A percentile compares a stretch with the other conserved stretches of the same genome.
phyloP scores from a whole-genome alignment of 2,113 vertebrate species.

The Eupsittula cactorum region DNA sequence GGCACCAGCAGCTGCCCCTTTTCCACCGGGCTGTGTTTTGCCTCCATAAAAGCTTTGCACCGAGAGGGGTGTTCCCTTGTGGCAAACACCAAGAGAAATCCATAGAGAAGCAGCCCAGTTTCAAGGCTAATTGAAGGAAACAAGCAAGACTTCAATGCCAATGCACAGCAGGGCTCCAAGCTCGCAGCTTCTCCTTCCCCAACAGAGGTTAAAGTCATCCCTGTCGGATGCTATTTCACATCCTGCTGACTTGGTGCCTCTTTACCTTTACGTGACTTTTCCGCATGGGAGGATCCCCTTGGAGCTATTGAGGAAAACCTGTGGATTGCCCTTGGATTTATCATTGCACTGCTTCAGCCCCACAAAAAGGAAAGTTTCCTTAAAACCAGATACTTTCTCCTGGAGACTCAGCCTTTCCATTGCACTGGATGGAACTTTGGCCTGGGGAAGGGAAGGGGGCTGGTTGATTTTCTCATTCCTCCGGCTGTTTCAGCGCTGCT shows the following conservation, averaged over 20 bases:
- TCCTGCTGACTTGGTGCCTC: background rate
- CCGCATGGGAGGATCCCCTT: background rate
- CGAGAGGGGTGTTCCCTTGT: rapidly evolving
- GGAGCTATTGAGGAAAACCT: background rate
- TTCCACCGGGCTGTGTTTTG: background rate
- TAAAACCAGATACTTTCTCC: background rate
- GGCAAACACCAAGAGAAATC: background rate
- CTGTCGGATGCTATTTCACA: background rate
- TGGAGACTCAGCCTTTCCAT: background rate
- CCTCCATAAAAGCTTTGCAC: background rate
- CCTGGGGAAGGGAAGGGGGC: background rate
- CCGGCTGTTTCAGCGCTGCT: background rate
- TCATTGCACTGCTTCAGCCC: background rate
- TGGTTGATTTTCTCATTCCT: background rate
- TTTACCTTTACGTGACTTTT: background rate
- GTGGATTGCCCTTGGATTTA: background rate
- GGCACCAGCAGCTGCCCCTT: background rate
- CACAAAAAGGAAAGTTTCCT: background rate
- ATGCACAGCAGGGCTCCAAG: background rate
- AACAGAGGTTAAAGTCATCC: background rate
- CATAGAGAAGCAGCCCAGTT: rapidly evolving
- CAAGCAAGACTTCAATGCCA: background rate
- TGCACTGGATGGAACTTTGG: background rate
- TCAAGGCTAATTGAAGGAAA: background rate
- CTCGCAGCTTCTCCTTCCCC: background rate